These are phyloP conservation scores for Bombus confusus DNA, from an alignment of 1,140 invertebrate species.

Conservation along the genomic window DNA sequence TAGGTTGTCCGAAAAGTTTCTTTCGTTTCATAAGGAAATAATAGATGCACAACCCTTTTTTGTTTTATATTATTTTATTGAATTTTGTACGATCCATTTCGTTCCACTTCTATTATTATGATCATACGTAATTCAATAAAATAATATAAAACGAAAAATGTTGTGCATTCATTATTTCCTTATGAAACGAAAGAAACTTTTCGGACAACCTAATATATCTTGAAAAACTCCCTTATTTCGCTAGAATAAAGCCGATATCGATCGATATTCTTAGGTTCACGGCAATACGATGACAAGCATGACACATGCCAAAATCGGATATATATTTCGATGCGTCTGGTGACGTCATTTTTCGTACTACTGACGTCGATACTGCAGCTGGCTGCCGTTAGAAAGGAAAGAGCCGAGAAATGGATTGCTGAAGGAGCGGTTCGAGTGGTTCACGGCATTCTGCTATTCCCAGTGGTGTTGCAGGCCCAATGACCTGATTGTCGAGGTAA, in stretches of 20 bases:
- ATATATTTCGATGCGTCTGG: constrained; percentile 38
- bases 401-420: constrained; percentile 50
- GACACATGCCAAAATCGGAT: background rate
- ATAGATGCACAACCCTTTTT: too few species aligned
- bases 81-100: too few species aligned
- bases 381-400: constrained; percentile 47
- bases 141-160: too few species aligned
- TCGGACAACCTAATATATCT: too few species aligned
- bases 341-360: constrained; percentile 46
- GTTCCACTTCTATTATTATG: too few species aligned
- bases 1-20: too few species aligned
- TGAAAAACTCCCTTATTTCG: background rate
- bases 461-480: constrained; percentile 58
- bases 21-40: too few species aligned
- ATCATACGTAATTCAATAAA: too few species aligned
- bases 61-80: too few species aligned
- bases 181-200: too few species aligned
- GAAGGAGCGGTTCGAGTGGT: constrained; percentile 59
- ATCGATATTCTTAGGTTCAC: background rate
- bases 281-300: background rate
- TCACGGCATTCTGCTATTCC: constrained; percentile 58
- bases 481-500: constrained; percentile 63
- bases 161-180: too few species aligned
- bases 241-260: too few species aligned
- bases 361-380: constrained; percentile 49